Evolutionary conservation across 2,888 invertebrate species (phyloP).

Genomic region (Thalpophila matura): DNA sequence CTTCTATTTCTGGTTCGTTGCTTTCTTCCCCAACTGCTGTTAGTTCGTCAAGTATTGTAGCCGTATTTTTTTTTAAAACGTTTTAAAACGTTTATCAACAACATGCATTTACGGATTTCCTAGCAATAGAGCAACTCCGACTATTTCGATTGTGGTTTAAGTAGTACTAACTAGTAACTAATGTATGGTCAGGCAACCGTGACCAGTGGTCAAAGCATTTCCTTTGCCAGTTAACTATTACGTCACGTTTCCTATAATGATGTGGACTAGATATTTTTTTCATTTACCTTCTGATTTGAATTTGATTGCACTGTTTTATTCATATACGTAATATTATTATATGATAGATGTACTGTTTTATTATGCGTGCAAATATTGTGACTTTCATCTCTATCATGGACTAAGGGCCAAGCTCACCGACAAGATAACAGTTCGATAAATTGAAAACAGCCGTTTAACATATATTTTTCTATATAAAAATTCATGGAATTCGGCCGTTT

Average conservation of each 20-base stretch:
- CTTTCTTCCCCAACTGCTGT: neutral
- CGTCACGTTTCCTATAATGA: conserved; percentile 50
- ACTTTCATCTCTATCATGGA: conserved; percentile 3
- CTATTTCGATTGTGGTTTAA: conserved; percentile 34
- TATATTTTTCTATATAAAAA: no score
- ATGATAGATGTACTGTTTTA: neutral
- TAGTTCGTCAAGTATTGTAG: neutral
- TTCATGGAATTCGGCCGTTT: no score
- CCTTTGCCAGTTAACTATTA: conserved; percentile 48
- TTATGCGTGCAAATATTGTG: neutral
- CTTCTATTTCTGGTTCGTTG: neutral
- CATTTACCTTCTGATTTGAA: conserved; percentile 25
- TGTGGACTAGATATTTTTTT: conserved; percentile 21
- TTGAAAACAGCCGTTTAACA: no score
- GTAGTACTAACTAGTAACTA: conserved; percentile 28
- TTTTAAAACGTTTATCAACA: neutral
- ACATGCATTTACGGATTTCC: conserved; percentile 8
- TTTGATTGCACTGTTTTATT: conserved; percentile 26
- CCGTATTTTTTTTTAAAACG: neutral
- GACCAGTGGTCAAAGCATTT: conserved; percentile 54
- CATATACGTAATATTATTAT: no score
- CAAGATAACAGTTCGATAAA: no score
- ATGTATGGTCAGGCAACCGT: conserved; percentile 47
- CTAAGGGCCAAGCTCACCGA: no score
- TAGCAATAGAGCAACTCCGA: conserved; percentile 14